phyloP scores from a whole-genome alignment of 1,140 invertebrate species.

The Drosophila ambigua region DNA sequence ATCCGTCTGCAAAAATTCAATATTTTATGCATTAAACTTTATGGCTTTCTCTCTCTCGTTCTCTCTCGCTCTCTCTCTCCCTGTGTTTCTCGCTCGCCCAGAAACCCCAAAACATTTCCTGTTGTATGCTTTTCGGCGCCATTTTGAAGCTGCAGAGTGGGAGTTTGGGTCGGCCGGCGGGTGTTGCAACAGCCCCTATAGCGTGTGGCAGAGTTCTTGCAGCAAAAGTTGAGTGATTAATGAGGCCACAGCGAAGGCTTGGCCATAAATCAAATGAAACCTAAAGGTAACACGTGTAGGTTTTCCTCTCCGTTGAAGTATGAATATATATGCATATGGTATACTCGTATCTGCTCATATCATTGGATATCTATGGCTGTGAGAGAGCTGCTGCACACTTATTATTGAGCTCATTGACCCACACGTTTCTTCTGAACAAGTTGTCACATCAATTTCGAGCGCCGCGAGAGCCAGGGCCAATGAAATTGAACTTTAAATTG shows the following conservation, averaged over 20 bases:
- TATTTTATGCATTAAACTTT: constrained; percentile 83
- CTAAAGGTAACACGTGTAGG: neutral
- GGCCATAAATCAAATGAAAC: constrained; percentile 33
- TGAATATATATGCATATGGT: neutral
- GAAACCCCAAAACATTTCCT: constrained; percentile 56
- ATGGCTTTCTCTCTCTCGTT: constrained; percentile 43
- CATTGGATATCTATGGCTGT: neutral
- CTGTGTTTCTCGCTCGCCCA: constrained; percentile 25
- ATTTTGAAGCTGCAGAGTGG: constrained; percentile 57
- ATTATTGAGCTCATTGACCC: constrained; percentile 73
- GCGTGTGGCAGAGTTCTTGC: constrained; percentile 44
- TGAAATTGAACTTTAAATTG: constrained; percentile 83
- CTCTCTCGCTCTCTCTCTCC: constrained; percentile 14
- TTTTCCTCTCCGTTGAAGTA: neutral
- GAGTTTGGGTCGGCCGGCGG: constrained; percentile 2
- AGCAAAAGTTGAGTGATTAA: constrained; percentile 58
- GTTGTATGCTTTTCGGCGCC: constrained; percentile 75
- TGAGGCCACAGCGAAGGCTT: constrained; percentile 47
- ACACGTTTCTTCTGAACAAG: constrained; percentile 63
- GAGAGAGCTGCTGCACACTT: constrained; percentile 10
- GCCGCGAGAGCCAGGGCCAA: constrained; percentile 69
- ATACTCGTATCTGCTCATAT: constrained; percentile 2
- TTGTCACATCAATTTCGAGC: constrained; percentile 74
- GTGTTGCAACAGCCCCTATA: constrained; percentile 51
- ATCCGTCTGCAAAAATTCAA: constrained; percentile 84